Percentiles rank a stretch among this genome's conserved stretches.
These are phyloP conservation scores for Macrochelys suwanniensis DNA, from an alignment of 2,797 vertebrate genomes.

Conservation along the genomic window DNA sequence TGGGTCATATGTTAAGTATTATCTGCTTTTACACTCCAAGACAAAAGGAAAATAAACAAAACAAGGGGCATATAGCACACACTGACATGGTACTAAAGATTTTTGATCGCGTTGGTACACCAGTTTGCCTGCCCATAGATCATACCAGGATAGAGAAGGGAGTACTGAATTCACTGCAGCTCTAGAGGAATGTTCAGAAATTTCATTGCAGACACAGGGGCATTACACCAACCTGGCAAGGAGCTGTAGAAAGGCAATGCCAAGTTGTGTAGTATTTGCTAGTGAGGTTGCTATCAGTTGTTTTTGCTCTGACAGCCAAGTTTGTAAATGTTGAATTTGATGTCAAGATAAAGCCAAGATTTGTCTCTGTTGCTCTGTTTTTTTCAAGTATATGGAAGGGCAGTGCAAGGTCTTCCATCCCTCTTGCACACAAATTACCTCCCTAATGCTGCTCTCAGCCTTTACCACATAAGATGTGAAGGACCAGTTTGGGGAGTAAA, in stretches of 20 bases:
- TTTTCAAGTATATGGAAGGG: not conserved
- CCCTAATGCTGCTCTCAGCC: not conserved
- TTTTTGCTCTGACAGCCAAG: not conserved
- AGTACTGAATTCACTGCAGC: not conserved
- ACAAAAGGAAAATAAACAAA: not conserved
- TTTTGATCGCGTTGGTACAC: not conserved
- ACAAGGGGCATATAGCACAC: not conserved
- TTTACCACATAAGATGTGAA: not conserved
- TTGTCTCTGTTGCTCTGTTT: not conserved
- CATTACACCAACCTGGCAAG: not conserved
- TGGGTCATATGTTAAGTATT: not conserved
- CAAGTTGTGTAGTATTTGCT: not conserved
- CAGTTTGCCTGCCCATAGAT: not conserved
- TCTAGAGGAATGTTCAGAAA: not conserved
- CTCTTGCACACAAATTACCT: not conserved
- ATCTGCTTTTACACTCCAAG: not conserved
- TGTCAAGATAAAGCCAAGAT: not conserved
- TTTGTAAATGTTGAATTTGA: not conserved
- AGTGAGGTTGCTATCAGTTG: not conserved
- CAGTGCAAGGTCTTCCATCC: not conserved
- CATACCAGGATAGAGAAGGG: not conserved
- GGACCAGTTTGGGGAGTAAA: not conserved
- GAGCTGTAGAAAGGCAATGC: not conserved
- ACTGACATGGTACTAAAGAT: not conserved
- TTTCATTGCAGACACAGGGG: not conserved